These are phyloP conservation scores for Xestia sexstrigata DNA, from an alignment of 2,888 invertebrate species.

Conservation along the genomic window DNA sequence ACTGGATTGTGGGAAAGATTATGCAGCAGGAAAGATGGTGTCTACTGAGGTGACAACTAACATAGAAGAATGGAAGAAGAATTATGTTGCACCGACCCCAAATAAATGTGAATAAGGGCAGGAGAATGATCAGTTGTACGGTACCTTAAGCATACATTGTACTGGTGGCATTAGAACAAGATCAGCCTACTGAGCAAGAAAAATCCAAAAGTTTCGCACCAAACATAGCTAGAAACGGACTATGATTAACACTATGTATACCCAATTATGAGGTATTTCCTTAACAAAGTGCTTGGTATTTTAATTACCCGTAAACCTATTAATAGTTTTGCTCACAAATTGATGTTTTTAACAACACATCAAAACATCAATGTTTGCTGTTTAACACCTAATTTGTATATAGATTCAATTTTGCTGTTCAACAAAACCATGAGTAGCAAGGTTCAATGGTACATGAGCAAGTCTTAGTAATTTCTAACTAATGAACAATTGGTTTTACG, in stretches of 20 bases:
- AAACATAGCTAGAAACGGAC: neutral
- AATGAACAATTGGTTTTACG: slow-evolving; percentile 64
- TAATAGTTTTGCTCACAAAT: slow-evolving; percentile 3
- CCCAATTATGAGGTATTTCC: slow-evolving; percentile 6
- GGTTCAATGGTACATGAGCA: slow-evolving; percentile 38
- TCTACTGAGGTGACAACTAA: neutral
- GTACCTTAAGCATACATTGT: neutral
- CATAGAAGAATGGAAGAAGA: neutral
- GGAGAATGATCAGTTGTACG: neutral
- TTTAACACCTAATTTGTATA: no score
- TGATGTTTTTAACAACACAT: neutral
- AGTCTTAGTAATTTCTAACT: slow-evolving; percentile 53
- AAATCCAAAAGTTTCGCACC: neutral
- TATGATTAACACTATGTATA: slow-evolving; percentile 7
- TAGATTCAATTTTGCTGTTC: no score
- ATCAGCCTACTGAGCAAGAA: neutral
- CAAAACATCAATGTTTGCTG: no score
- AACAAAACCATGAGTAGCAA: slow-evolving; percentile 16
- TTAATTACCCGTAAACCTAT: slow-evolving; percentile 5
- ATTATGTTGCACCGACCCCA: neutral
- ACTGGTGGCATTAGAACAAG: neutral
- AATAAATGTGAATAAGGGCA: neutral
- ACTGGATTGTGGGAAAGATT: neutral
- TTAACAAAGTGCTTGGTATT: slow-evolving; percentile 6
- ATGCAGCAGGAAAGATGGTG: neutral